Evolutionary conservation across 1,140 invertebrate genomes (phyloP).

Genomic region (Tetramorium parvispinum): DNA sequence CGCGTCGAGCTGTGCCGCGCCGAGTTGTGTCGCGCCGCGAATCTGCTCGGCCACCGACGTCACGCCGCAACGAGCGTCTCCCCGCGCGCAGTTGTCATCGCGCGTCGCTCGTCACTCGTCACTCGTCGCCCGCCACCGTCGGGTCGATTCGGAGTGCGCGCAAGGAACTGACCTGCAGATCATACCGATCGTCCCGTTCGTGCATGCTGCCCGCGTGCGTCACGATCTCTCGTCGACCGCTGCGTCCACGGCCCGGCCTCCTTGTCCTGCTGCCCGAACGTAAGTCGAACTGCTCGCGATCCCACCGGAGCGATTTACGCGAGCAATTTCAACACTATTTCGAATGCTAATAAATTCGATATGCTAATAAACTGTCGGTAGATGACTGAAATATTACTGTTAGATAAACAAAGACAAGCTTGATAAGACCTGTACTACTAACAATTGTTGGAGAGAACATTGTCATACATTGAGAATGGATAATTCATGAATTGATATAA

Average conservation of each 20-base stretch:
- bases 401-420: slow-evolving; percentile 17
- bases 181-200: no score
- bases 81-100: slow-evolving; percentile 21
- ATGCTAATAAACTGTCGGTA: not conserved
- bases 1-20: not conserved
- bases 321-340: not conserved
- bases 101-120: not conserved
- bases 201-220: not conserved
- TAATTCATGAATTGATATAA: not conserved
- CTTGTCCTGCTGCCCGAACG: not conserved
- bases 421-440: not conserved
- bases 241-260: not conserved
- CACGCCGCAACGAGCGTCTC: slow-evolving; percentile 7
- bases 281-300: not conserved
- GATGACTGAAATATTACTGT: not conserved
- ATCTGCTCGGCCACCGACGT: not conserved
- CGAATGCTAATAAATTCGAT: no score
- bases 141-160: not conserved
- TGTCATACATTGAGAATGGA: not conserved
- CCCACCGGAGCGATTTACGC: not conserved
- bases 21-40: not conserved
- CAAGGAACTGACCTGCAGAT: not conserved
- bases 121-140: not conserved
- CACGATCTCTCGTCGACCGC: not conserved
- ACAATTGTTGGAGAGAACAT: not conserved